Evolutionary conservation across 2,888 invertebrate species (phyloP).

Genomic region (Mythimna impura): DNA sequence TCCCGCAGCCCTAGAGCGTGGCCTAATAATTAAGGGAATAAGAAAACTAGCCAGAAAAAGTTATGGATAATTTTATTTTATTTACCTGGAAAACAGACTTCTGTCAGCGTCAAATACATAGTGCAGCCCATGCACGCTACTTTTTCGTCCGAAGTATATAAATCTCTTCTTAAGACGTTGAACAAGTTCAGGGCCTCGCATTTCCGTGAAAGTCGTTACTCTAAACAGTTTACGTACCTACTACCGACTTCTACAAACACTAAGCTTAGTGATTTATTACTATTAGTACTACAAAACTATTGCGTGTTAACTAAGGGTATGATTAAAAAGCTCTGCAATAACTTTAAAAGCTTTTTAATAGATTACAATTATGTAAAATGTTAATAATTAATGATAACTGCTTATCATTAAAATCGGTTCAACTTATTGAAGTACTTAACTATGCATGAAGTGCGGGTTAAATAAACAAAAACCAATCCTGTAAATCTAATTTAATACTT

Average conservation of each 20-base stretch:
- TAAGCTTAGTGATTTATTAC: slow-evolving; percentile 38
- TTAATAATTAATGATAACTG: slow-evolving; percentile 43
- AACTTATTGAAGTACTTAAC: slow-evolving; percentile 21
- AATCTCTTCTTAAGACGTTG: slow-evolving; percentile 62
- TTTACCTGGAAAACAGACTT: slow-evolving; percentile 88
- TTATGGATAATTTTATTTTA: neutral
- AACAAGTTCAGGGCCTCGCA: slow-evolving; percentile 30
- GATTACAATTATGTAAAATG: slow-evolving; percentile 4
- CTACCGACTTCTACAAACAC: slow-evolving; percentile 19
- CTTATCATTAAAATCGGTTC: slow-evolving; percentile 22
- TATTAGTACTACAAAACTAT: slow-evolving; percentile 31
- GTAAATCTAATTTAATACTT: neutral
- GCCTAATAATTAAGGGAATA: no score
- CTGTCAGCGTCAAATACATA: slow-evolving; percentile 88
- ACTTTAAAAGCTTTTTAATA: slow-evolving; percentile 66
- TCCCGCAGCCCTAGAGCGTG: no score
- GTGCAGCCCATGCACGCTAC: slow-evolving; percentile 89
- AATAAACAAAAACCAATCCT: neutral
- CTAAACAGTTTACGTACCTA: slow-evolving; percentile 3
- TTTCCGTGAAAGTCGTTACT: slow-evolving; percentile 31
- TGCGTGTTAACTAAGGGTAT: slow-evolving; percentile 36
- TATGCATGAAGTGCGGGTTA: neutral
- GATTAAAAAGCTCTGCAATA: slow-evolving; percentile 63
- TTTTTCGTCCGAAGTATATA: slow-evolving; percentile 77
- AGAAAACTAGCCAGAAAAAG: neutral